phyloP scores from a whole-genome alignment of 2,888 invertebrate species.

The Eugnorisma glareosa region DNA sequence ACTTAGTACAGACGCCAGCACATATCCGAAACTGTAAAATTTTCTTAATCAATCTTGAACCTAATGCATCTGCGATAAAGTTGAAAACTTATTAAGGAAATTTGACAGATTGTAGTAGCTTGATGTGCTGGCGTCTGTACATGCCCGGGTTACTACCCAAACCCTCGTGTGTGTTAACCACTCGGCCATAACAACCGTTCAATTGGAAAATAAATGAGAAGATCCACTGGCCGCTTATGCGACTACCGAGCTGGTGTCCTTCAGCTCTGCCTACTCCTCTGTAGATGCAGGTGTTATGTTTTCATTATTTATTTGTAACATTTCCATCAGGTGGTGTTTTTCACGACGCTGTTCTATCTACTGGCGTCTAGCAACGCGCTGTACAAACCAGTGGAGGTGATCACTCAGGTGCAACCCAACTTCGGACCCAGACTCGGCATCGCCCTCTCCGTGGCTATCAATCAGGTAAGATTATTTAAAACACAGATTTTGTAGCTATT shows the following conservation, averaged over 20 bases:
- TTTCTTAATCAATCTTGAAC: too few species aligned
- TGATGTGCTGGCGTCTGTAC: too few species aligned
- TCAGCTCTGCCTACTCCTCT: background rate
- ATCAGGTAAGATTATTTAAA: constrained; percentile 90
- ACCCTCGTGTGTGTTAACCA: too few species aligned
- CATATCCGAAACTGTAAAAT: too few species aligned
- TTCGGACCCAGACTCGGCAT: constrained; percentile 95
- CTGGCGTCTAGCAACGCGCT: constrained; percentile 93
- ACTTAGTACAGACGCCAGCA: too few species aligned
- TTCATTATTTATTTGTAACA: background rate
- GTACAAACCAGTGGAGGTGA: constrained; percentile 98
- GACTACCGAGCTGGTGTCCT: background rate
- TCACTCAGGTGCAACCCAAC: constrained; percentile 95
- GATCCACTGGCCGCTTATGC: too few species aligned
- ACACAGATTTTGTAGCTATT: background rate
- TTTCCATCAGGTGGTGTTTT: constrained; percentile 95
- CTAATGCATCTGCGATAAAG: too few species aligned
- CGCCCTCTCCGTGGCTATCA: constrained; percentile 96
- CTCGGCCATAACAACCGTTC: too few species aligned
- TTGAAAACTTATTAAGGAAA: too few species aligned
- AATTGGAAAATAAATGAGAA: too few species aligned
- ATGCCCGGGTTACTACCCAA: too few species aligned
- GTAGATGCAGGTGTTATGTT: background rate
- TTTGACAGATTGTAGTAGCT: too few species aligned
- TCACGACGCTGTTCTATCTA: constrained; percentile 98